Evolutionary conservation across 2,797 vertebrate species (phyloP).

Genomic region (Gymnoscopelus braueri): DNA sequence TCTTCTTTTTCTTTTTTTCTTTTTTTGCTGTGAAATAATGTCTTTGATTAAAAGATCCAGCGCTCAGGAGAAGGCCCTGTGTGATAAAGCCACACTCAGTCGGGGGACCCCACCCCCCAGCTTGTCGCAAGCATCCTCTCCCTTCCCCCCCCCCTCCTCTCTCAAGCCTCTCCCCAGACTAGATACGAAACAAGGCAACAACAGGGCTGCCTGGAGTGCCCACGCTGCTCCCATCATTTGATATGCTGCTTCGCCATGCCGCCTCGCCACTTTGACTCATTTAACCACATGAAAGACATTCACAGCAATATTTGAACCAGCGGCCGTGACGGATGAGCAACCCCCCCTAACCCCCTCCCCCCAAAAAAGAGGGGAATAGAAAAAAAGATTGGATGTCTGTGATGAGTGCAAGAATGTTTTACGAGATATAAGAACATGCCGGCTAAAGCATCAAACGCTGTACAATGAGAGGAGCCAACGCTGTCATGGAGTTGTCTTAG

Average conservation of each 20-base stretch:
- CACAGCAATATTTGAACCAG: slow-evolving; percentile 67
- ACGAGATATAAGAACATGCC: slow-evolving; percentile 44
- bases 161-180: slow-evolving; percentile 64
- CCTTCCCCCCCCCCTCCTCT: slow-evolving; percentile 21
- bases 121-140: slow-evolving; percentile 44
- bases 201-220: slow-evolving; percentile 63
- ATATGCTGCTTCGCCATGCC: slow-evolving; percentile 42
- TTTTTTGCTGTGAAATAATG: slow-evolving; percentile 64
- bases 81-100: slow-evolving; percentile 70
- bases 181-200: slow-evolving; percentile 53
- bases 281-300: slow-evolving; percentile 75
- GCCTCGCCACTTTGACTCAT: slow-evolving; percentile 67
- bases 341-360: too few species aligned
- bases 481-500: slow-evolving; percentile 68
- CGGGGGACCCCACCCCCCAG: slow-evolving; percentile 63
- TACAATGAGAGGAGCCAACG: slow-evolving; percentile 65
- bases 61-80: slow-evolving; percentile 63
- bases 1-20: too few species aligned
- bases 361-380: too few species aligned
- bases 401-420: slow-evolving; percentile 57
- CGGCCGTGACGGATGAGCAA: slow-evolving; percentile 51
- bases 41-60: slow-evolving; percentile 81
- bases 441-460: slow-evolving; percentile 62
- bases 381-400: slow-evolving; percentile 40
- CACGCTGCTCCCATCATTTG: slow-evolving; percentile 60